Evolutionary conservation across 2,888 invertebrate species (phyloP).

Genomic region (Brachylomia viminalis): DNA sequence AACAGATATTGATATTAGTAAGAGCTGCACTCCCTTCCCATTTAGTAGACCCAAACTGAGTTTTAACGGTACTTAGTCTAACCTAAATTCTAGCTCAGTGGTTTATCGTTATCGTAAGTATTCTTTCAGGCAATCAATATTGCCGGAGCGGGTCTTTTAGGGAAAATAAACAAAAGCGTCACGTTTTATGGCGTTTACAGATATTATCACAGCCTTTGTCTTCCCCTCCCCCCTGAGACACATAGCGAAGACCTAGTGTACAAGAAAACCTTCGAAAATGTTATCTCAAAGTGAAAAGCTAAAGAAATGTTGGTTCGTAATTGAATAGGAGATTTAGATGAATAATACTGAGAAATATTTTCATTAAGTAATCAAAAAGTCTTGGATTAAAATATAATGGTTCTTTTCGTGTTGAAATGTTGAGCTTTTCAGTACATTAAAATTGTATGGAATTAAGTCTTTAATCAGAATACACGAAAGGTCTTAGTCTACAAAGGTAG

Average conservation of each 20-base stretch:
- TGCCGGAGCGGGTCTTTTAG: slow-evolving; percentile 30
- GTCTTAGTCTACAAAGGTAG: slow-evolving; percentile 7
- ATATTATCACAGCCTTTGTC: slow-evolving; percentile 46
- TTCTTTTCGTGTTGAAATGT: slow-evolving; percentile 31
- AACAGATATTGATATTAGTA: slow-evolving; percentile 24
- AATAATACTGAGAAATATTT: slow-evolving; percentile 47
- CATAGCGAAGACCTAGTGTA: slow-evolving; percentile 22
- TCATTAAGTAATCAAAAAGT: slow-evolving; percentile 56
- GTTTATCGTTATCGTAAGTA: slow-evolving; percentile 16
- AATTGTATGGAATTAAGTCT: slow-evolving; percentile 30
- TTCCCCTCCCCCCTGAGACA: slow-evolving; percentile 24
- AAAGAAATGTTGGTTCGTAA: slow-evolving; percentile 51
- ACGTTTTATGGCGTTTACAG: slow-evolving; percentile 56
- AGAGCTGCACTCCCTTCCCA: not conserved
- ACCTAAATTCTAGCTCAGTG: slow-evolving; percentile 31
- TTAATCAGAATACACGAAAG: slow-evolving; percentile 45
- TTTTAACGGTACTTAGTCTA: slow-evolving; percentile 24
- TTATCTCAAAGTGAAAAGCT: slow-evolving; percentile 45
- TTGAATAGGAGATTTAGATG: slow-evolving; percentile 48
- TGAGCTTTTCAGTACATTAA: slow-evolving; percentile 13
- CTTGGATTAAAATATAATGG: slow-evolving; percentile 43
- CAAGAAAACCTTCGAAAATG: slow-evolving; percentile 33
- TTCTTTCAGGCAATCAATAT: slow-evolving; percentile 46
- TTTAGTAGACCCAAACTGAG: slow-evolving; percentile 4
- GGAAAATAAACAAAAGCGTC: slow-evolving; percentile 53